These are phyloP conservation scores for Hydrolagus affinis DNA, from an alignment of 2,113 vertebrate genomes.

Conservation along the genomic window DNA sequence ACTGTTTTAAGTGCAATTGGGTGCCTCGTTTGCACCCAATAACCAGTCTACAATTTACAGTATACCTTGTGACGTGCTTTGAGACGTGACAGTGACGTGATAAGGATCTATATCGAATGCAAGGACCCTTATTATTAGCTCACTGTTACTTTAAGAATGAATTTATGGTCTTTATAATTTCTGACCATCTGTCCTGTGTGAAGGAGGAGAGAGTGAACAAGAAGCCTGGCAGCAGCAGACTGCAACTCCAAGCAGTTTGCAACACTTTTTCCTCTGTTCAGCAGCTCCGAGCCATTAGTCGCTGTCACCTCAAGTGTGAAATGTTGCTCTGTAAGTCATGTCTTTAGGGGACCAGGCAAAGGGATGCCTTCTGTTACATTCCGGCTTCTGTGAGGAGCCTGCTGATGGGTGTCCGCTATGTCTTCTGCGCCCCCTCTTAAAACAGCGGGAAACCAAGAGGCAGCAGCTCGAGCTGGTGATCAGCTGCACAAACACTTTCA, in stretches of 20 bases:
- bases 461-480: slow-evolving; percentile 17
- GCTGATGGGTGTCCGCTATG: not conserved
- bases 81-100: too few relatives aligned
- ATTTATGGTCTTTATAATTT: slow-evolving; percentile 3
- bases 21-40: too few relatives aligned
- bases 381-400: slow-evolving; percentile 17
- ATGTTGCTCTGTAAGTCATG: not conserved
- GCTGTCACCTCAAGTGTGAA: not conserved
- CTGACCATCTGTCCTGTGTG: not conserved
- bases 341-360: slow-evolving; percentile 34
- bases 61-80: too few relatives aligned
- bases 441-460: slow-evolving; percentile 21
- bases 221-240: slow-evolving; percentile 13
- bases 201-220: not conserved
- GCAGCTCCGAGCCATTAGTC: not conserved
- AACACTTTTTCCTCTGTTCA: not conserved
- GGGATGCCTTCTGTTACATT: slow-evolving; percentile 32
- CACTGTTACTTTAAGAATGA: not conserved
- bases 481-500: slow-evolving; percentile 18
- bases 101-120: too few relatives aligned
- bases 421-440: slow-evolving; percentile 28
- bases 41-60: too few relatives aligned
- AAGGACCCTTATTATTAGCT: too few relatives aligned
- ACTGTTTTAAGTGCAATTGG: too few relatives aligned
- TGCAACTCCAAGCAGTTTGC: slow-evolving; percentile 16